Base-by-base conservation (phyloP, 2,797 vertebrate species). In the Chaetodon trifasciatus region DNA sequence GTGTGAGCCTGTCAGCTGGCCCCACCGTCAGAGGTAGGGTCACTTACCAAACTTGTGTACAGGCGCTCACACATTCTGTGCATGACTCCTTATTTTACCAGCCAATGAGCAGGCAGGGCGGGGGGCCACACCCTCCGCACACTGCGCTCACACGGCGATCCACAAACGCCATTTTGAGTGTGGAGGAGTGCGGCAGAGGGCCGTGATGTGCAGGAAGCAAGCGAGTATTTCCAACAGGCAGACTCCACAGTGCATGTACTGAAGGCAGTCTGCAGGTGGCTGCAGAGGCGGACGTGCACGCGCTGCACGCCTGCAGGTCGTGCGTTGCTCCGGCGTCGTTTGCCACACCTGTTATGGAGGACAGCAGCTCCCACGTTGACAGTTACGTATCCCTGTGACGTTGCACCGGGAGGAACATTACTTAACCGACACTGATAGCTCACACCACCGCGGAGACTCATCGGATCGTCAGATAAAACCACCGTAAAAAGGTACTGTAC, bases 291-390 rank as follows among this genome's bases (percentile, higher is more conserved):
- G 28, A 4, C 28, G 28, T 32, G 28, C 28, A 32, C 28, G 28
- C 28, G 28, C 28, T 32, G 28, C 28, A 32, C 28, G 28, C 28
- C 28, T 32, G 28, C 4, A 32, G 28, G 28, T 32, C 28, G 28
- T 32, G 28, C 28, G 28, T 32, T 3, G 28, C 28, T 32, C 28
- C 28, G 28, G 42, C 9, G 32, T 13, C 1, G 24, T 32, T 2
- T 78, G 85, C 85, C 92, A 70, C 91, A 88, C 60, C 76, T 68
- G 57, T 86, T 66, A 92, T 93, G 92, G 92, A 69, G 86, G 82
- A 79, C 0, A 23, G 1, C 15, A 5, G 13, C 21, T 8, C 58
- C 85, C 81, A 65, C 1, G 1, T 37, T 1, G 9, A 4, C 13
- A 1, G 40, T 87, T 67, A 90, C 37, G 28, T 71, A 70, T 55